Conservation (phyloP, 2,888 invertebrate species). For the Drosophila lacicola region DNA sequence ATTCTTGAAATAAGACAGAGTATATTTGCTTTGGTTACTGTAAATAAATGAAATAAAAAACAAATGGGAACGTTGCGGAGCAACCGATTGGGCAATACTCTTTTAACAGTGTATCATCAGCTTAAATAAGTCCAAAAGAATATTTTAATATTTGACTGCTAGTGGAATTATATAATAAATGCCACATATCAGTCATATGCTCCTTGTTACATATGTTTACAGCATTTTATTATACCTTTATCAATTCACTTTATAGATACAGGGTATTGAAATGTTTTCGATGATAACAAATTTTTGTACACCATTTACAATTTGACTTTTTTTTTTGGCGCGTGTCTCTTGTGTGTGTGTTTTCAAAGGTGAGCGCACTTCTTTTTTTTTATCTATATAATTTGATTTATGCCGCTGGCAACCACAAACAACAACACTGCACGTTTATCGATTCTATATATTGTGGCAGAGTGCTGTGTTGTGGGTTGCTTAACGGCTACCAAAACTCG, state of each 20-base stretch:
- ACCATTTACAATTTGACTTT: slow-evolving; percentile 43
- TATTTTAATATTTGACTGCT: too few species aligned
- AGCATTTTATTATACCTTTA: not conserved
- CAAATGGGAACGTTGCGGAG: too few species aligned
- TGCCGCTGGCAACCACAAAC: slow-evolving; percentile 39
- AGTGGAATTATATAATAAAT: too few species aligned
- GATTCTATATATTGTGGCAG: slow-evolving; percentile 28
- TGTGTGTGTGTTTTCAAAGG: slow-evolving; percentile 32
- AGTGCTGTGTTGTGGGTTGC: not conserved
- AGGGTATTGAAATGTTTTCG: slow-evolving; percentile 19
- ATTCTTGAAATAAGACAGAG: too few species aligned
- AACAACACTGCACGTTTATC: slow-evolving; percentile 36
- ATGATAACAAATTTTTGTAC: slow-evolving; percentile 32
- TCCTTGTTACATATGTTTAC: not conserved
- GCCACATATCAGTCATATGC: too few species aligned
- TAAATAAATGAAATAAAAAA: too few species aligned
- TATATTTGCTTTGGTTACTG: too few species aligned
- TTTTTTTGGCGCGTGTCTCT: slow-evolving; percentile 11
- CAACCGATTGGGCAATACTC: too few species aligned
- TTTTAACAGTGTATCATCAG: too few species aligned
- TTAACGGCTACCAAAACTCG: slow-evolving; percentile 3
- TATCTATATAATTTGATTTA: slow-evolving; percentile 71
- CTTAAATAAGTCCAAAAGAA: too few species aligned
- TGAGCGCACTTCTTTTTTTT: slow-evolving; percentile 42
- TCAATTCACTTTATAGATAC: not conserved